A percentile compares a stretch with the other conserved stretches of the same genome.
These are phyloP conservation scores for Temnothorax longispinosus DNA, from an alignment of 1,140 invertebrate species.

Conservation along the genomic window DNA sequence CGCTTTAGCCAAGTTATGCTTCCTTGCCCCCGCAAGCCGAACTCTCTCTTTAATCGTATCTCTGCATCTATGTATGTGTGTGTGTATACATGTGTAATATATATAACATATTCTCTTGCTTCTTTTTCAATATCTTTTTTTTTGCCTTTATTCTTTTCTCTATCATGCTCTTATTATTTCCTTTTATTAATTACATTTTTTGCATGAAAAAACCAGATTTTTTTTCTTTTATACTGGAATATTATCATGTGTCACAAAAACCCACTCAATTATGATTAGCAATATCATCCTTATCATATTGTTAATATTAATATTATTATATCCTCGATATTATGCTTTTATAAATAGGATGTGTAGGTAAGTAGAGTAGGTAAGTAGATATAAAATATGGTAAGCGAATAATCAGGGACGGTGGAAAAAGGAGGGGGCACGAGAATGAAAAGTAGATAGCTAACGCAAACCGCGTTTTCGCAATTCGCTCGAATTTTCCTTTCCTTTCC, in stretches of 20 bases:
- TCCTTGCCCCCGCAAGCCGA: constrained; percentile 84
- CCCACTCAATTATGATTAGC: constrained; percentile 86
- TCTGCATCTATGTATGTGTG: constrained; percentile 51
- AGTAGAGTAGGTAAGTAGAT: constrained; percentile 76
- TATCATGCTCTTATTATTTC: constrained; percentile 46
- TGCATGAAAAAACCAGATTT: constrained; percentile 80
- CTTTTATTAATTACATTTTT: constrained; percentile 68
- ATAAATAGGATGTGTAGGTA: constrained; percentile 84
- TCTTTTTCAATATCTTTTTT: constrained; percentile 47
- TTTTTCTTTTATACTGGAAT: constrained; percentile 80
- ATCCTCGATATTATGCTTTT: constrained; percentile 86
- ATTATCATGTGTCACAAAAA: constrained; percentile 86
- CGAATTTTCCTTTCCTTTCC: constrained; percentile 43
- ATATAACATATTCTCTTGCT: constrained; percentile 65
- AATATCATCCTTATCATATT: constrained; percentile 86
- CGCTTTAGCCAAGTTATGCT: constrained; percentile 82
- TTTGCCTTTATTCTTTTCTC: constrained; percentile 42
- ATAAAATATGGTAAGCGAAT: constrained; percentile 75
- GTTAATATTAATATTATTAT: constrained; percentile 86
- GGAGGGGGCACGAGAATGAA: constrained; percentile 65
- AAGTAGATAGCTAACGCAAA: constrained; percentile 65
- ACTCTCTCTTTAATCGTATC: constrained; percentile 72
- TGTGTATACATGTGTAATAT: constrained; percentile 50
- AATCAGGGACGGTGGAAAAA: constrained; percentile 62
- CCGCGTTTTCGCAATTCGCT: constrained; percentile 48